Percentiles rank a stretch among this genome's conserved stretches.
Evolutionary conservation across 1,140 invertebrate genomes (phyloP).

Genomic region (Monomorium pharaonis): DNA sequence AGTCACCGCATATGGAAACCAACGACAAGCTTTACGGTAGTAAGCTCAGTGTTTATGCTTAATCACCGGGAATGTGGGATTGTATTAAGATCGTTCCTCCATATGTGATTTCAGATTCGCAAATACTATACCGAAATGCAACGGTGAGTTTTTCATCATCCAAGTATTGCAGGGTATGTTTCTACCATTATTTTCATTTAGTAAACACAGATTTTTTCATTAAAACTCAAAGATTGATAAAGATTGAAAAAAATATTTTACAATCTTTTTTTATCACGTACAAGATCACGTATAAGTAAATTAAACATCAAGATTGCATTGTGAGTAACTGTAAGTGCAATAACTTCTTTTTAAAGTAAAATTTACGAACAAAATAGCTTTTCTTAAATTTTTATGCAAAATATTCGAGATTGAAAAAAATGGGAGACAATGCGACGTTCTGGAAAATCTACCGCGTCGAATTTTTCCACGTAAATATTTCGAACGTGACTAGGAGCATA

Average conservation of each 20-base stretch:
- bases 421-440: background rate
- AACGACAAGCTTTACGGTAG: conserved; percentile 24
- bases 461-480: conserved; percentile 43
- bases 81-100: conserved; percentile 33
- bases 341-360: background rate
- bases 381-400: background rate
- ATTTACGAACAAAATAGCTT: background rate
- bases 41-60: conserved; percentile 29
- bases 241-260: background rate
- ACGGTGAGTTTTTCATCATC: background rate
- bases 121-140: background rate
- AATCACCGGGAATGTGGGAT: conserved; percentile 49
- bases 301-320: background rate
- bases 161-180: background rate
- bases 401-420: background rate
- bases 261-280: background rate
- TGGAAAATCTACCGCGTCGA: background rate
- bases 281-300: too few species aligned
- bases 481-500: conserved; percentile 38
- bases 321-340: too few species aligned
- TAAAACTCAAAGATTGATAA: background rate
- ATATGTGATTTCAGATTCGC: conserved; percentile 1
- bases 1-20: conserved; percentile 9
- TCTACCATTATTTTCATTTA: background rate
- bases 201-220: background rate